Evolutionary conservation across 1,140 invertebrate species (phyloP), one percentile per base, ranked within the genome.

Genomic region (Drosophila tani): DNA sequence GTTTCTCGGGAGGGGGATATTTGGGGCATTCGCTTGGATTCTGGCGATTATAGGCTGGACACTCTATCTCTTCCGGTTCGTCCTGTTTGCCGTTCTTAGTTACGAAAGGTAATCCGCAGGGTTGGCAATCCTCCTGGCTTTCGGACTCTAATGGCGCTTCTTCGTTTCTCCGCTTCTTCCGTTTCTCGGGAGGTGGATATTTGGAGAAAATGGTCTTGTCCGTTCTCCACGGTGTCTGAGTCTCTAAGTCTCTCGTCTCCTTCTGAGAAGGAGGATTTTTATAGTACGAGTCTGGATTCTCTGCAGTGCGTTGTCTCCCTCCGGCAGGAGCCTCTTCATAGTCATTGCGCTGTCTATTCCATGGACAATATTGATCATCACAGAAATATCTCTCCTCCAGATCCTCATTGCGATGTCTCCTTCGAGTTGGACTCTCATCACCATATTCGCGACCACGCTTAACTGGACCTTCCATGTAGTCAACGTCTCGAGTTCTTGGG

Each of bases 221-320:
- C 9, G 2, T 21, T 40, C 19, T 24, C 14, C 19, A 19, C 1
- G 17, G 29, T 19, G 2, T 3, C 27, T 32, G n/a, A 19, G 2
- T 32, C 2, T 17, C 27, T 2, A 5, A 27, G 2, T 11, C 7
- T 8, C 6, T 60, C 7, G n/a, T 12, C 11, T 11, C 14, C 5
- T 12, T 65, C 6, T 5, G 19, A 17, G 38, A 3, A 9, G 19
- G 15, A 8, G 15, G 17, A 8, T 35, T 60, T 17, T 62, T 40
- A 32, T 65, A 65, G 40, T 65, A n/a, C 8, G n/a, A n/a, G n/a
- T 43, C 19, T 12, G 15, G 56, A 46, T 29, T 50, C 15, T 32
- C 15, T 17, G 29, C 15, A 35, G 32, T 32, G 17, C 19, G 14
- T 32, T 15, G 11, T 40, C 8, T 21, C 3, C 17, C 32, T 46